These are phyloP conservation scores for Caradrina kadenii DNA, from an alignment of 2,888 invertebrate species.

Conservation along the genomic window DNA sequence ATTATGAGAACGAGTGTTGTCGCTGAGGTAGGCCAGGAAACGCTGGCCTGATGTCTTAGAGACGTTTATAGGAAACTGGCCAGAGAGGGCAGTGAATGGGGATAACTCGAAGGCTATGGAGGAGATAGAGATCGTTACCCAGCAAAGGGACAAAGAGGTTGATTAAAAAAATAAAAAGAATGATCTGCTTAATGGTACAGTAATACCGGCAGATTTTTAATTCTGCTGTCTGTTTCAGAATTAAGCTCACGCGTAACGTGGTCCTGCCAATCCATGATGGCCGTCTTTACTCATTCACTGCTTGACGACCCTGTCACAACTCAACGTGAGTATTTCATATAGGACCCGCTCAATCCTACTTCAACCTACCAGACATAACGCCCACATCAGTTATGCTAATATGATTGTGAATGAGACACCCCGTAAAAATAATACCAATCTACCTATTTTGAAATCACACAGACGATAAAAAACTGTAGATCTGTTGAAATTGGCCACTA, in stretches of 20 bases:
- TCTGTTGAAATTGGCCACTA: constrained; percentile 4
- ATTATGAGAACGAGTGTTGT: too few relatives aligned
- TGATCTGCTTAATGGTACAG: too few relatives aligned
- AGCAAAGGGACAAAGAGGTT: too few relatives aligned
- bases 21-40: too few relatives aligned
- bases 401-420: background rate
- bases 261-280: background rate
- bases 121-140: too few relatives aligned
- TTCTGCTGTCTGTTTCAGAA: too few relatives aligned
- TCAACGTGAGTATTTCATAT: background rate
- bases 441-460: background rate
- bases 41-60: too few relatives aligned
- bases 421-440: constrained; percentile 5
- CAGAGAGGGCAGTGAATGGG: too few relatives aligned
- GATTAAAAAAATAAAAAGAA: too few relatives aligned
- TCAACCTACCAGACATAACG: background rate
- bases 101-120: too few relatives aligned
- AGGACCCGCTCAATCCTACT: background rate
- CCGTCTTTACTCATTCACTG: background rate
- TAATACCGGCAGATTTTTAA: too few relatives aligned
- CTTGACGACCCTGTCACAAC: background rate
- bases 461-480: constrained; percentile 17
- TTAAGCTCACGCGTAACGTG: background rate
- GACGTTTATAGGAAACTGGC: too few relatives aligned
- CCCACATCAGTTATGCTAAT: background rate